Evolutionary conservation across 2,113 vertebrate species (phyloP), one percentile per base, ranked within the genome.

Genomic region (Lepus europaeus): DNA sequence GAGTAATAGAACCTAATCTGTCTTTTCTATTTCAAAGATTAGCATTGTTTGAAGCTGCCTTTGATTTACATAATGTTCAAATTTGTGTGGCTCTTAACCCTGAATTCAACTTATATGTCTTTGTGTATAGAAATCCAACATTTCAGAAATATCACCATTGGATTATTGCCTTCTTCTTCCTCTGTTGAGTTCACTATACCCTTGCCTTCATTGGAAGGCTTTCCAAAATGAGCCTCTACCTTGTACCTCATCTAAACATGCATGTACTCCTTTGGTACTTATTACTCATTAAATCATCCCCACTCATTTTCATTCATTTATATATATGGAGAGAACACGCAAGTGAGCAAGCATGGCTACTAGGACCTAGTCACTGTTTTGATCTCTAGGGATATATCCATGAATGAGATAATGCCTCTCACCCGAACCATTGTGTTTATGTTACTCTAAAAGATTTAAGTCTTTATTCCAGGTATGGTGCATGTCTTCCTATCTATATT

Each of bases 61-160:
- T 87, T 59, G 87, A 51, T 80, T 76, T 84, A 80, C 16, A 23
- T 83, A 87, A 69, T 83, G 16, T 81, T 39, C 27, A 53, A 84
- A 84, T 9, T 23, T 59, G 9, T 63, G 88, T 22, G 53, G 10
- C 63, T 63, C 53, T 94, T 90, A 90, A 84, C 39, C 64, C 5
- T 70, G 64, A 77, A 6, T 88, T 90, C 70, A 22, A 39, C 29
- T 64, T 73, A 33, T 86, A 79, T 92, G 88, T 19, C 13, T 45
- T 53, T 87, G 64, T 88, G 23, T 89, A 69, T 59, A 90, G 23
- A 87, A 94, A 84, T 39, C 7, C 14, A 63, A 45, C 8, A 79
- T 83, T 96, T 89, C 25, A 86, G 45, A 82, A 96, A 87, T 63
- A 93, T n/a, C 33, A 81, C 36, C 39, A 23, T 59, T 74, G 29